Conservation (phyloP, 2,888 invertebrate genomes). For the Lochmaea capreae region DNA sequence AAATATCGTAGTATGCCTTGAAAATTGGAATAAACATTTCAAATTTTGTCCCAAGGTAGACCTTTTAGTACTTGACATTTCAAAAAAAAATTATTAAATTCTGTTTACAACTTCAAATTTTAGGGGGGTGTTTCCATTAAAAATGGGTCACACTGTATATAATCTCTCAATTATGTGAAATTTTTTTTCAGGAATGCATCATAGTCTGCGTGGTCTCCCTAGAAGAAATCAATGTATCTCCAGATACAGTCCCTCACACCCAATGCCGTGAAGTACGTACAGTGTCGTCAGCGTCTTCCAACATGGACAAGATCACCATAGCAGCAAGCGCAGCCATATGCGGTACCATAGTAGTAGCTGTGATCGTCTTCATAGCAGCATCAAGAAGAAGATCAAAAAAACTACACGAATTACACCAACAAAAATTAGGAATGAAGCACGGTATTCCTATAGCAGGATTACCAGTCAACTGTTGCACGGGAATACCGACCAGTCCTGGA, state of each 20-base stretch:
- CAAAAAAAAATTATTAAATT: too few relatives aligned
- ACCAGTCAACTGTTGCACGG: conserved; percentile 84
- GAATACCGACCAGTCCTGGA: conserved; percentile 79
- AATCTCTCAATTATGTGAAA: too few relatives aligned
- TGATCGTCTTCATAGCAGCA: conserved; percentile 90
- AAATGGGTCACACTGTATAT: too few relatives aligned
- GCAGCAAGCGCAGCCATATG: conserved; percentile 94
- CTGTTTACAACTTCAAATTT: too few relatives aligned
- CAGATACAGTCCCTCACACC: conserved; percentile 84
- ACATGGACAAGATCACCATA: conserved; percentile 96
- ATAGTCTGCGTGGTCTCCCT: conserved; percentile 93
- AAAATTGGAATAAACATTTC: too few relatives aligned
- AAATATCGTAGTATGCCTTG: too few relatives aligned
- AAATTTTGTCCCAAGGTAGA: too few relatives aligned
- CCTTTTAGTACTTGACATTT: too few relatives aligned
- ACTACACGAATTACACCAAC: conserved; percentile 77
- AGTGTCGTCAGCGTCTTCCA: conserved; percentile 83
- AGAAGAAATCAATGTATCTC: conserved; percentile 89
- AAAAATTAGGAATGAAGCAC: conserved; percentile 70
- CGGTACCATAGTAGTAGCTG: conserved; percentile 90
- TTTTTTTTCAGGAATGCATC: conserved; percentile 81
- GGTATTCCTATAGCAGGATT: conserved; percentile 78
- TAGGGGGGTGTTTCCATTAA: too few relatives aligned
- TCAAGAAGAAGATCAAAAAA: conserved; percentile 83
- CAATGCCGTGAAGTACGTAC: conserved; percentile 93